These are phyloP conservation scores for Drosophila gunungcola DNA, from an alignment of 1,140 invertebrate species.

Conservation along the genomic window DNA sequence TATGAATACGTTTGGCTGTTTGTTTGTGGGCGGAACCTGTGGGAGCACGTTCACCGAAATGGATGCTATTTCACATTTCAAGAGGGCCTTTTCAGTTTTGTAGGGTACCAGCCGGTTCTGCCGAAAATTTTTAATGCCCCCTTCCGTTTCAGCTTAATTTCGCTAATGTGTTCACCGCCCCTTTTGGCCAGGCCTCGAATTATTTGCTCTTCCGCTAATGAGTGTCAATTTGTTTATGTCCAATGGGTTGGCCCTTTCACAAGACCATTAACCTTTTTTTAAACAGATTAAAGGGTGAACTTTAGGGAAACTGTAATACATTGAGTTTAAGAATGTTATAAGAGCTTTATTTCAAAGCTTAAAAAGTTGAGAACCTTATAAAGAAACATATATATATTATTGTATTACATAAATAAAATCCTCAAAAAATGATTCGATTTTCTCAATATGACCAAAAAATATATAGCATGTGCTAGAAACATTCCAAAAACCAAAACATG, in stretches of 20 bases:
- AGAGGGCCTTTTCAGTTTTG: slow-evolving; percentile 68
- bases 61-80: slow-evolving; percentile 60
- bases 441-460: too few relatives aligned
- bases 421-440: too few relatives aligned
- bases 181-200: slow-evolving; percentile 10
- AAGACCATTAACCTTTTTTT: slow-evolving; percentile 12
- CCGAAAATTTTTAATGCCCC: slow-evolving; percentile 70
- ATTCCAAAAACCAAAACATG: not conserved
- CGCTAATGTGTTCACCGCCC: slow-evolving; percentile 58
- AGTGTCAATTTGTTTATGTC: slow-evolving; percentile 52
- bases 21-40: slow-evolving; percentile 17
- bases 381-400: not conserved
- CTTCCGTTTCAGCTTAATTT: slow-evolving; percentile 68
- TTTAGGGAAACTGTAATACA: not conserved
- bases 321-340: not conserved
- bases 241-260: slow-evolving; percentile 1
- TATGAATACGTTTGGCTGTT: slow-evolving; percentile 27
- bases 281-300: slow-evolving; percentile 6
- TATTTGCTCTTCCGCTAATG: slow-evolving; percentile 59
- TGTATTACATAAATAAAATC: too few relatives aligned
- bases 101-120: slow-evolving; percentile 11
- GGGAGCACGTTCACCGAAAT: slow-evolving; percentile 41
- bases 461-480: too few relatives aligned
- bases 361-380: not conserved
- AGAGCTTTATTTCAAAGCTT: too few relatives aligned